Conservation (phyloP, 2,888 invertebrate genomes). For the Drosophila cognata region DNA sequence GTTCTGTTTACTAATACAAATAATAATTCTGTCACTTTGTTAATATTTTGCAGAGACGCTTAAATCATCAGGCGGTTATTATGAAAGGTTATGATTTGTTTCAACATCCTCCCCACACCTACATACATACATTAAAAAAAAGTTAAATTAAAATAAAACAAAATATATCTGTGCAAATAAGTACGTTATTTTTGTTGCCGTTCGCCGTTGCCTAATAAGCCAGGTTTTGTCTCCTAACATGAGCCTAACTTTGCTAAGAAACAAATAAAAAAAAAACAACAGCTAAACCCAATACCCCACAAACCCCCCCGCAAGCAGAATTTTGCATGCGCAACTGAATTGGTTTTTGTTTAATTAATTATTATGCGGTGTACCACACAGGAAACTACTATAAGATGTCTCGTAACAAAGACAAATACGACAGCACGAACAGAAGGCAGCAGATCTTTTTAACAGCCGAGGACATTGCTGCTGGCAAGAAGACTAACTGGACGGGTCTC, state of each 20-base stretch:
- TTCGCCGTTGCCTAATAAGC: conserved; percentile 58
- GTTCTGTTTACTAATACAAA: conserved; percentile 78
- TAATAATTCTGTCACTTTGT: conserved; percentile 83
- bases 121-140: conserved; percentile 30
- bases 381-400: conserved; percentile 87
- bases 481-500: conserved; percentile 96
- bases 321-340: conserved; percentile 18
- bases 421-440: conserved; percentile 91
- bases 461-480: conserved; percentile 96
- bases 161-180: conserved; percentile 29
- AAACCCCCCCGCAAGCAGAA: neutral
- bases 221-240: conserved; percentile 77
- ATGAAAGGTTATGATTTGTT: conserved; percentile 85
- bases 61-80: conserved; percentile 85
- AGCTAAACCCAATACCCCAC: conserved; percentile 21
- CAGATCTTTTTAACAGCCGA: conserved; percentile 97
- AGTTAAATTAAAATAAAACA: conserved; percentile 22
- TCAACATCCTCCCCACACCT: conserved; percentile 64
- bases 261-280: conserved; percentile 23
- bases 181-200: conserved; percentile 58
- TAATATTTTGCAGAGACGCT: conserved; percentile 85
- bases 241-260: conserved; percentile 76
- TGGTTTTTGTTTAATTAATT: neutral
- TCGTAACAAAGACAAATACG: conserved; percentile 96
- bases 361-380: conserved; percentile 44